A percentile compares a stretch with the other conserved stretches of the same genome.
Evolutionary conservation across 1,140 invertebrate genomes (phyloP).

Genomic region (Ceratina calcarata): DNA sequence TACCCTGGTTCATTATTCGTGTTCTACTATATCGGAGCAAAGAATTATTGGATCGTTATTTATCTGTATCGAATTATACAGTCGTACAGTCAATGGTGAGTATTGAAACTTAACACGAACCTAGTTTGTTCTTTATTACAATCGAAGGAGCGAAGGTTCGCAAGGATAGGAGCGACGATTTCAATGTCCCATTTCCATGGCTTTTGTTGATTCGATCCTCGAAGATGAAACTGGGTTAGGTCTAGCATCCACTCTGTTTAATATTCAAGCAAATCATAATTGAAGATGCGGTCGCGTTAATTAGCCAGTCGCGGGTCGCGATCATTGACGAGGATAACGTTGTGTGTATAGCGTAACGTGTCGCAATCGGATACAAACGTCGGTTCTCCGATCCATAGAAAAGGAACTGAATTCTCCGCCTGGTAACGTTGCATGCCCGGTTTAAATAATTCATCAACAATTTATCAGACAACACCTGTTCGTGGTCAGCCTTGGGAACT

Average conservation of each 20-base stretch:
- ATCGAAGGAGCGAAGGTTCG: too few relatives aligned
- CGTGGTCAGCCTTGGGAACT: slow-evolving; percentile 14
- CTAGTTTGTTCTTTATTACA: too few relatives aligned
- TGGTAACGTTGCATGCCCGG: not conserved
- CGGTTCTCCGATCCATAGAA: not conserved
- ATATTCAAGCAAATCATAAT: slow-evolving; percentile 22
- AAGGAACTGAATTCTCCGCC: not conserved
- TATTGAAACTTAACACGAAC: too few relatives aligned
- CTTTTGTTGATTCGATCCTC: not conserved
- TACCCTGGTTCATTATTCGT: too few relatives aligned
- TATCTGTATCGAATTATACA: too few relatives aligned
- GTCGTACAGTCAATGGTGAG: too few relatives aligned
- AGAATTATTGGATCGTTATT: too few relatives aligned
- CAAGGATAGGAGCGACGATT: too few relatives aligned
- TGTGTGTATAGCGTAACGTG: not conserved
- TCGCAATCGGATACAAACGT: not conserved
- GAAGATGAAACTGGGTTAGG: slow-evolving; percentile 3
- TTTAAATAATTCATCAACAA: slow-evolving; percentile 34
- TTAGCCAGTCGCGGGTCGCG: slow-evolving; percentile 2
- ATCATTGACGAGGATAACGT: slow-evolving; percentile 14
- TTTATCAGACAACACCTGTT: slow-evolving; percentile 32
- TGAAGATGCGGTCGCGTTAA: slow-evolving; percentile 13
- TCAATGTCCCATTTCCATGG: not conserved
- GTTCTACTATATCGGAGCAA: too few relatives aligned
- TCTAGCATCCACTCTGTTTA: not conserved